Evolutionary conservation across 2,888 invertebrate species (phyloP).

Genomic region (Dusona sp.): DNA sequence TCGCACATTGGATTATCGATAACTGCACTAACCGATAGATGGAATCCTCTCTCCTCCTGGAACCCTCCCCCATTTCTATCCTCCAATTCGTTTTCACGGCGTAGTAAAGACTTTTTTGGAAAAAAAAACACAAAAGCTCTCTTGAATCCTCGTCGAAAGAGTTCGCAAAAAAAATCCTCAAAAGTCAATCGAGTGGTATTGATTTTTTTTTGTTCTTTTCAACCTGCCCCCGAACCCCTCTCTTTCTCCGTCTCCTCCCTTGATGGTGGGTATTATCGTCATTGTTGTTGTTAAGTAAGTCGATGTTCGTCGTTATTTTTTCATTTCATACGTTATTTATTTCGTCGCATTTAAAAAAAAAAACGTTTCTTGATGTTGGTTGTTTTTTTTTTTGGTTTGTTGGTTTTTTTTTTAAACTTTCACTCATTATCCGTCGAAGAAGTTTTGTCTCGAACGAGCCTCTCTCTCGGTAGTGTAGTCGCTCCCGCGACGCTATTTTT

Average conservation of each 20-base stretch:
- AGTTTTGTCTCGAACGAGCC: constrained; percentile 83
- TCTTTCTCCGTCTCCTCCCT: constrained; percentile 3
- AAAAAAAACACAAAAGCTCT: constrained; percentile 16
- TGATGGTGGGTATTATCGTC: constrained; percentile 24
- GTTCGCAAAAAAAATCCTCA: background rate
- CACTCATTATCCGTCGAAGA: constrained; percentile 78
- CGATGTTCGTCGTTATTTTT: constrained; percentile 27
- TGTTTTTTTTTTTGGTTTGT: constrained; percentile 29
- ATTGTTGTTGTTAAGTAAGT: constrained; percentile 16
- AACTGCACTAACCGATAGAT: background rate
- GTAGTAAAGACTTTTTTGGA: background rate
- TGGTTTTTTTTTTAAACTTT: constrained; percentile 1
- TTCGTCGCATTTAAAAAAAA: constrained; percentile 30
- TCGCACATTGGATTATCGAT: background rate
- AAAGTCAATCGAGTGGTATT: constrained; percentile 22
- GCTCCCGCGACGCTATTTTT: constrained; percentile 83
- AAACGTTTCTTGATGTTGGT: constrained; percentile 36
- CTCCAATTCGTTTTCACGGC: background rate
- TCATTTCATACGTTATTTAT: constrained; percentile 9
- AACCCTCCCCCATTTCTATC: background rate
- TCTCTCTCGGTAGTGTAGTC: constrained; percentile 74
- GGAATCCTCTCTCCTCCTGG: constrained; percentile 1
- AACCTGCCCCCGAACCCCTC: background rate
- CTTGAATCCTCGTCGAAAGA: constrained; percentile 1
- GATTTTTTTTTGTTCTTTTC: background rate